Conservation (phyloP, 2,797 vertebrate genomes). For the Pempheris klunzingeri region DNA sequence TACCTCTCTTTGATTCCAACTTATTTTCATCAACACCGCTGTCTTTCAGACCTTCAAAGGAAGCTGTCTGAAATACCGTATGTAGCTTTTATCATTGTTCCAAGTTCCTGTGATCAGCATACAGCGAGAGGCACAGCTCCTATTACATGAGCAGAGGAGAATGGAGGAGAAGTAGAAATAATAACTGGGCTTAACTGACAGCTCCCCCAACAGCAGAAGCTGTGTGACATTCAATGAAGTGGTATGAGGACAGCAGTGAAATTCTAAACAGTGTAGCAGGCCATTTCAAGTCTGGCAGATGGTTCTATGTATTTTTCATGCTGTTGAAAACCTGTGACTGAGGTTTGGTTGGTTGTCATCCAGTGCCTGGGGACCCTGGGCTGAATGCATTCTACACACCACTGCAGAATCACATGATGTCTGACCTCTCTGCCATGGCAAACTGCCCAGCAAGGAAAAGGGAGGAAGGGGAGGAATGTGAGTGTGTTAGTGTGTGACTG, state of each 20-base stretch:
- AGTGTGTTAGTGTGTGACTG: constrained; percentile 57
- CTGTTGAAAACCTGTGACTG: constrained; percentile 80
- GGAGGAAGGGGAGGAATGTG: constrained; percentile 72
- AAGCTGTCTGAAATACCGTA: constrained; percentile 34
- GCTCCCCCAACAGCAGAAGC: constrained; percentile 49
- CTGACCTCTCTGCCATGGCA: constrained; percentile 85
- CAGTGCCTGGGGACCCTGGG: constrained; percentile 75
- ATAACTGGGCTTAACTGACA: constrained; percentile 57
- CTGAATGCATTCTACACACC: constrained; percentile 84
- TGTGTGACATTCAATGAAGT: constrained; percentile 68
- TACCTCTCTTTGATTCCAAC: constrained; percentile 59
- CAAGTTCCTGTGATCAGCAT: constrained; percentile 58
- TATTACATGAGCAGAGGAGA: constrained; percentile 54
- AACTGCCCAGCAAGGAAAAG: constrained; percentile 79
- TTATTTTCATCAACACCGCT: constrained; percentile 62
- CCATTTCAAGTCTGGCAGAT: constrained; percentile 76
- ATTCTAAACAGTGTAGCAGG: constrained; percentile 64
- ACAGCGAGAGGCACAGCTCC: constrained; percentile 42
- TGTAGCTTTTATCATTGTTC: constrained; percentile 57
- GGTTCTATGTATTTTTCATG: constrained; percentile 83
- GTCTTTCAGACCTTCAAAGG: constrained; percentile 59
- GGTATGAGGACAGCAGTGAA: constrained; percentile 67
- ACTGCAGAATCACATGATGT: constrained; percentile 84
- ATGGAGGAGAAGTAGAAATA: constrained; percentile 48
- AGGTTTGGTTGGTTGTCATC: constrained; percentile 82